Percentiles rank a stretch among this genome's conserved stretches.
Evolutionary conservation across 2,113 vertebrate species (phyloP).

Genomic region (Centropus unirufus): DNA sequence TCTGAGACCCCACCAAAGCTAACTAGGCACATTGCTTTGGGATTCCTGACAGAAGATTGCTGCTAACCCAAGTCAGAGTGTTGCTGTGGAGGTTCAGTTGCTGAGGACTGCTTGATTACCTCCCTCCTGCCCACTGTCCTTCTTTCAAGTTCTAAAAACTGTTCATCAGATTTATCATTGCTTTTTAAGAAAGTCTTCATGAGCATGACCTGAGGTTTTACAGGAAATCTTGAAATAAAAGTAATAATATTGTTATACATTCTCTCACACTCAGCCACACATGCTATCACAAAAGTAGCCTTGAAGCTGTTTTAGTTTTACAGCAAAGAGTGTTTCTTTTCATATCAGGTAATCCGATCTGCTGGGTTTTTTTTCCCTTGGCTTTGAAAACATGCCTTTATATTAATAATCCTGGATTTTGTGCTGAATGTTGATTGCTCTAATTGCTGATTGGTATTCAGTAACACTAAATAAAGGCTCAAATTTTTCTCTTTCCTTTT

Average conservation of each 20-base stretch:
- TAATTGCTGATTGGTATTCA: conserved; percentile 54
- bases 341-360: conserved; percentile 52
- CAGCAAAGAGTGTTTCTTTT: conserved; percentile 58
- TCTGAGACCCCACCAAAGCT: not conserved
- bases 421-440: conserved; percentile 33
- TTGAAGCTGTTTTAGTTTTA: conserved; percentile 66
- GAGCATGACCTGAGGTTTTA: conserved; percentile 55
- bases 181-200: conserved; percentile 50
- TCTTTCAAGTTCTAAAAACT: conserved; percentile 25
- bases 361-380: not conserved
- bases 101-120: conserved; percentile 5
- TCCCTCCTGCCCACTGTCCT: not conserved
- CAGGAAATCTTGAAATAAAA: conserved; percentile 62
- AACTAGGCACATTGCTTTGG: not conserved
- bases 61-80: not conserved
- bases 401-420: conserved; percentile 59
- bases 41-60: not conserved
- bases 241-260: conserved; percentile 66
- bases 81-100: not conserved
- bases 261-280: conserved; percentile 58
- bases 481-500: not conserved
- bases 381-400: conserved; percentile 53
- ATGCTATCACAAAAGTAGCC: conserved; percentile 61
- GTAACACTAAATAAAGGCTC: conserved; percentile 44
- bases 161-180: conserved; percentile 46